Evolutionary conservation across 30 jellyfish, hydroid and myxozoan species (phyloP).

Genomic region (Sanderia malayensis): DNA sequence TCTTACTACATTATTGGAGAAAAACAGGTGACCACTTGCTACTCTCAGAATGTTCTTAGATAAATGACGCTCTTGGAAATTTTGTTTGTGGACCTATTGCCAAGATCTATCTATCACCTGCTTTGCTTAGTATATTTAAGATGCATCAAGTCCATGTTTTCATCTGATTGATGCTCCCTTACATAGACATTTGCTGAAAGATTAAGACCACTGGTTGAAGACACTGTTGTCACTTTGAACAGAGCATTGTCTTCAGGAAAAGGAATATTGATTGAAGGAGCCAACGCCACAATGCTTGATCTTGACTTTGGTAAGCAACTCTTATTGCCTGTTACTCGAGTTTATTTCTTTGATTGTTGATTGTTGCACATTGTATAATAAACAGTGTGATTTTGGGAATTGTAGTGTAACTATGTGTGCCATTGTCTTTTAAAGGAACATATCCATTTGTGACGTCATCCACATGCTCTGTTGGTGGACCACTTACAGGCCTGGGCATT

Average conservation of each 20-base stretch:
- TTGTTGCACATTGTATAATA: too few species aligned
- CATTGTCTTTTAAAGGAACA: conserved; percentile 64
- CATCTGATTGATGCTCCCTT: too few species aligned
- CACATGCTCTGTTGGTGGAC: conserved; percentile 94
- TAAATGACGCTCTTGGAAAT: too few species aligned
- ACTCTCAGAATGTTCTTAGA: too few species aligned
- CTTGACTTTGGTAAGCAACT: conserved; percentile 91
- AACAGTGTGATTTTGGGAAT: not conserved
- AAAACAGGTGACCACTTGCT: too few species aligned
- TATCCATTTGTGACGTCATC: conserved; percentile 99
- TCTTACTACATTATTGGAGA: too few species aligned
- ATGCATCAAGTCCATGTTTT: too few species aligned
- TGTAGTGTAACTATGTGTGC: not conserved
- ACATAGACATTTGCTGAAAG: conserved; percentile 78
- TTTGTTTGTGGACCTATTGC: too few species aligned
- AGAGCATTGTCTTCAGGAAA: conserved; percentile 65
- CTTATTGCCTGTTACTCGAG: not conserved
- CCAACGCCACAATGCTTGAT: conserved; percentile 97
- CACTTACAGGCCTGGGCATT: conserved; percentile 98
- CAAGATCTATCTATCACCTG: too few species aligned
- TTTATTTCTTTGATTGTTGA: too few species aligned
- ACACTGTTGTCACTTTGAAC: conserved; percentile 74
- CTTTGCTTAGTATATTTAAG: too few species aligned
- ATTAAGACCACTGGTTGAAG: conserved; percentile 90
- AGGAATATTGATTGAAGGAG: conserved; percentile 93